A percentile compares a stretch with the other conserved stretches of the same genome.
These are phyloP conservation scores for Mercenaria mercenaria DNA, from an alignment of 1,140 invertebrate species.

Conservation along the genomic window DNA sequence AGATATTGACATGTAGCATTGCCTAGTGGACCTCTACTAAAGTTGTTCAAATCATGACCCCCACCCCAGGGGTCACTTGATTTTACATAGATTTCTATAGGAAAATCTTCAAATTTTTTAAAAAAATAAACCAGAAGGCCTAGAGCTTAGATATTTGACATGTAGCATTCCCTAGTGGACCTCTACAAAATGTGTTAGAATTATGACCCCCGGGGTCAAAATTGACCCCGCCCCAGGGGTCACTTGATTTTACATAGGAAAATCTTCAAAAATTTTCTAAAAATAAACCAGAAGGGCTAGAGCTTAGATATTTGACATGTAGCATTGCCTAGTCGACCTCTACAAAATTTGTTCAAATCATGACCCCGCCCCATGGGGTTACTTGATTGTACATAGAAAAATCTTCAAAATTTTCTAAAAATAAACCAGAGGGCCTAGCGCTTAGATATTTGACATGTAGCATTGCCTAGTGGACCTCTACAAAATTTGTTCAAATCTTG, in stretches of 20 bases:
- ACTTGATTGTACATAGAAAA: background rate
- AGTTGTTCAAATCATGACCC: background rate
- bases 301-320: background rate
- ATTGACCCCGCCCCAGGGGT: background rate
- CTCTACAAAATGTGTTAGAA: background rate
- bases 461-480: background rate
- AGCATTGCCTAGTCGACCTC: background rate
- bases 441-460: background rate
- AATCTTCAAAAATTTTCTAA: background rate
- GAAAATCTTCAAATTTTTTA: background rate
- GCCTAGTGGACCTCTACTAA: background rate
- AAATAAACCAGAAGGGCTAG: background rate
- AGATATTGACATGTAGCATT: background rate
- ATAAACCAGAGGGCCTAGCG: background rate
- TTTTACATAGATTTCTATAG: background rate
- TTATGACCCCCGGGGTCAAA: background rate
- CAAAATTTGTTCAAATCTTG: background rate
- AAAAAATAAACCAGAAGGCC: background rate
- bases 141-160: background rate
- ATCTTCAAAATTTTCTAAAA: background rate
- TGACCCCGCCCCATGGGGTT: too few species aligned
- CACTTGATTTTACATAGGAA: background rate
- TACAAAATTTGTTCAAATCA: too few species aligned
- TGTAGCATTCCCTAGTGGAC: background rate
- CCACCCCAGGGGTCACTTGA: background rate